phyloP scores from a whole-genome alignment of 2,113 vertebrate genomes.

The Phodopus roborovskii region DNA sequence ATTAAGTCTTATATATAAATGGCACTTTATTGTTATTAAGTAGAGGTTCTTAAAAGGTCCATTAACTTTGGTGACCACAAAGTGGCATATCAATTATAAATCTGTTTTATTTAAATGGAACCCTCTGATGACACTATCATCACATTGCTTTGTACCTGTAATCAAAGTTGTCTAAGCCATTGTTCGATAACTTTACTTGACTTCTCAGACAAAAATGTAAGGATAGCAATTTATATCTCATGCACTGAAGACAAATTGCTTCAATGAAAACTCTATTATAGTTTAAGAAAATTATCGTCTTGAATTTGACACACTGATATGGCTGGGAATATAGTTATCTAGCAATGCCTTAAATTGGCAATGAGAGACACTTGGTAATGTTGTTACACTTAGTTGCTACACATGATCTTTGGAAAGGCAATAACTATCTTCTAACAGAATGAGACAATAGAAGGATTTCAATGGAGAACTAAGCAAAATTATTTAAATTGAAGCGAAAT shows the following conservation, averaged over 20 bases:
- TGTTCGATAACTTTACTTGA: constrained; percentile 32
- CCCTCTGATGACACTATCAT: not conserved
- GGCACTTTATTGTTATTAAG: constrained; percentile 71
- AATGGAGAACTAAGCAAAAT: constrained; percentile 25
- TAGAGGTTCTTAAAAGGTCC: constrained; percentile 61
- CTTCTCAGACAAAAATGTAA: constrained; percentile 56
- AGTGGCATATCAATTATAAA: constrained; percentile 56
- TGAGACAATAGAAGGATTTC: not conserved
- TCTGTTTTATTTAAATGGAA: constrained; percentile 65
- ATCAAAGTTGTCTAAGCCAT: constrained; percentile 51
- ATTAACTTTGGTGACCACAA: constrained; percentile 62
- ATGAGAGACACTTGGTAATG: constrained; percentile 10
- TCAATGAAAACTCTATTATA: constrained; percentile 76
- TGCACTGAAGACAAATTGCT: constrained; percentile 67
- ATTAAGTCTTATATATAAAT: constrained; percentile 65
- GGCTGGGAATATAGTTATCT: constrained; percentile 56
- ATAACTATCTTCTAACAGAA: not conserved
- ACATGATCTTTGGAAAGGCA: constrained; percentile 68
- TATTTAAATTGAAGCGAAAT: constrained; percentile 43
- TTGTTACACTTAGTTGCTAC: constrained; percentile 60
- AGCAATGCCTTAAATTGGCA: constrained; percentile 54
- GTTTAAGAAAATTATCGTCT: constrained; percentile 65
- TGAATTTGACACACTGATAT: constrained; percentile 64
- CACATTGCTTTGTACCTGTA: constrained; percentile 46
- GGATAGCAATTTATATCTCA: constrained; percentile 58